Evolutionary conservation across 2,888 invertebrate genomes (phyloP), one percentile per base, ranked within the genome.

Genomic region (Bombyx huttoni): DNA sequence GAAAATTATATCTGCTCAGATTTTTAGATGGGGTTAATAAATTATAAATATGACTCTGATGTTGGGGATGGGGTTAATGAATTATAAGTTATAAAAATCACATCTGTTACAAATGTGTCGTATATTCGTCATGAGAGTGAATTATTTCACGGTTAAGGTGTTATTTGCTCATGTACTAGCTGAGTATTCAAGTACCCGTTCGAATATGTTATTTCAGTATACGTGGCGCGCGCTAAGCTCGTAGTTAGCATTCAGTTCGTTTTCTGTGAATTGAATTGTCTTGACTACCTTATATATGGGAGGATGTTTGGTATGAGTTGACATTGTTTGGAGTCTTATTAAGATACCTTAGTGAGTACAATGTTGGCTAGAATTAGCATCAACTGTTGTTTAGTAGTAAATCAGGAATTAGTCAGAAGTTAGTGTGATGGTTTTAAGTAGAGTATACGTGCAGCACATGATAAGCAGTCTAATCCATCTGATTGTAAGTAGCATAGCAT

Each of bases 191-290:
- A 57, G 58, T 59, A 54, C 58, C 59, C 56, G 59, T 54, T 56
- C 52, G 57, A 58, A 61, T 66, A 58, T 64, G 63, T 60, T 61
- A 67, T 65, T 67, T 65, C 59, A 61, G 58, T 57, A 62, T 60
- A 62, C 65, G 62, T 67, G 67, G 40, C 61, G 67, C 64, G 65
- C 65, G 65, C 67, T 65, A 67, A 67, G 65, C 60, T 34, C 47
- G 50, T 50, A 52, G 52, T 74, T 73, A 69, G 69, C 66, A 74
- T 73, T 74, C 72, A 60, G 72, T 63, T 63, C 67, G 60, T 60
- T 61, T 59, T 58, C 57, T 54, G 53, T 60, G 63, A 65, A 73
- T 74, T 74, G 71, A 73, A 73, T 74, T 73, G 5, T 56, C 56
- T 55, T 63, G 61, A 62, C 65, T 64, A 60, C 60, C 64, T 67